Evolutionary conservation across 2,888 invertebrate genomes (phyloP).

Genomic region (Antheraea yamamai): DNA sequence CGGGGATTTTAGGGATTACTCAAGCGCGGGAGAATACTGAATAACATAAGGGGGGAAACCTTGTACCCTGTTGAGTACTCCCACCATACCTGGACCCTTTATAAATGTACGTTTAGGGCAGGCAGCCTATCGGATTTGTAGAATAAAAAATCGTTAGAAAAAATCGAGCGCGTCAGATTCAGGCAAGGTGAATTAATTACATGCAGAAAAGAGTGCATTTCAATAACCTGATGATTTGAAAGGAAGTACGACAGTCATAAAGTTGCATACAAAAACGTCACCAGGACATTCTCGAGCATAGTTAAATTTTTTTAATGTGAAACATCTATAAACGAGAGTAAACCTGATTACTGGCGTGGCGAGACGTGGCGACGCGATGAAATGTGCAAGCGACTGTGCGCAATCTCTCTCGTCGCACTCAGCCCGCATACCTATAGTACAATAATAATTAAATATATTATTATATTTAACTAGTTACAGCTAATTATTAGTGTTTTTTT

Average conservation of each 20-base stretch:
- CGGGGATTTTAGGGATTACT: background rate
- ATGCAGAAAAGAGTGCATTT: background rate
- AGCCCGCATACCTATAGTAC: no score
- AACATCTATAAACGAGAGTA: no score
- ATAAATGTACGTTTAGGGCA: background rate
- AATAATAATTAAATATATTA: no score
- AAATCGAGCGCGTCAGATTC: slow-evolving; percentile 1
- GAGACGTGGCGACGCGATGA: no score
- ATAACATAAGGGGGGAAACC: background rate
- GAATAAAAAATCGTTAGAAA: slow-evolving; percentile 10
- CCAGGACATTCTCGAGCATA: no score
- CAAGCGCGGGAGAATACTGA: background rate
- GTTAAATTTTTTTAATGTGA: no score
- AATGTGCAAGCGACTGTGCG: no score
- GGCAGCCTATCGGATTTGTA: background rate
- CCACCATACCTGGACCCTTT: background rate
- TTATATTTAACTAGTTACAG: no score
- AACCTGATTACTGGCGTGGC: no score
- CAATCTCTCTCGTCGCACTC: no score
- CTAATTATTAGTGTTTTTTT: no score
- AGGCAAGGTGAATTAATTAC: background rate
- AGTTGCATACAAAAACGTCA: no score
- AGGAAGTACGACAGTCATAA: background rate
- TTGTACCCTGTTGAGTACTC: slow-evolving; percentile 3
- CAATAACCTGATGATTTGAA: slow-evolving; percentile 1